phyloP scores from a whole-genome alignment of 2,797 vertebrate species.

The Lepidocolaptes lacrymiger region DNA sequence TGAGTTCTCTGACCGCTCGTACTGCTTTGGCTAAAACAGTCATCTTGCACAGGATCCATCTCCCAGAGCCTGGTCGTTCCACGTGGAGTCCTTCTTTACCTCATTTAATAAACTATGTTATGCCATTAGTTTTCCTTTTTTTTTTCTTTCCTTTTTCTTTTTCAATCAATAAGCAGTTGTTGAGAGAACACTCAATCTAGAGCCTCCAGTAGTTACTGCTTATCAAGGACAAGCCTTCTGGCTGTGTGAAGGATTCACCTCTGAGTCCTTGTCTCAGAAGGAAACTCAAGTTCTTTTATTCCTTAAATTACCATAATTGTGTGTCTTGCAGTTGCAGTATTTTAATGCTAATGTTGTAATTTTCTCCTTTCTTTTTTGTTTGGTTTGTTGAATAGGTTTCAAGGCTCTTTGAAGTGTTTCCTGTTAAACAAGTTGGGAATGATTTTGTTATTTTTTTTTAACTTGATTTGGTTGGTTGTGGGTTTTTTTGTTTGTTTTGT shows the following conservation, averaged over 20 bases:
- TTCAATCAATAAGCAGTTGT: neutral
- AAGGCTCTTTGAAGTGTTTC: constrained; percentile 18
- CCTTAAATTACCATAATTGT: constrained; percentile 30
- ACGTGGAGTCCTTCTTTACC: neutral
- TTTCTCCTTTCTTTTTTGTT: neutral
- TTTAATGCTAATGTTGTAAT: constrained; percentile 45
- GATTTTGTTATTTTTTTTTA: neutral
- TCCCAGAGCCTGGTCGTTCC: neutral
- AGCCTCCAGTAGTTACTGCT: neutral
- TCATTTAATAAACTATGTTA: neutral
- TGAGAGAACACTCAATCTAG: neutral
- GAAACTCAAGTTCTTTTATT: constrained; percentile 19
- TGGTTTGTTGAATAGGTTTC: constrained; percentile 10
- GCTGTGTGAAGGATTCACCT: constrained; percentile 10
- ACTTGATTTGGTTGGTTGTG: accelerated
- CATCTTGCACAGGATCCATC: neutral
- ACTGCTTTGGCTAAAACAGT: neutral
- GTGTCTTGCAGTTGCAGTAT: neutral
- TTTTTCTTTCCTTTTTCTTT: neutral
- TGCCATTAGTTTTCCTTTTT: neutral
- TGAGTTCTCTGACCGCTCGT: accelerated
- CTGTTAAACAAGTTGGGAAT: neutral
- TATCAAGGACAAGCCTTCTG: neutral
- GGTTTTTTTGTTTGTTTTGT: neutral
- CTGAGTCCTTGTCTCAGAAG: neutral